Conservation (phyloP, 2,888 invertebrate species). For the Drosophila robusta region DNA sequence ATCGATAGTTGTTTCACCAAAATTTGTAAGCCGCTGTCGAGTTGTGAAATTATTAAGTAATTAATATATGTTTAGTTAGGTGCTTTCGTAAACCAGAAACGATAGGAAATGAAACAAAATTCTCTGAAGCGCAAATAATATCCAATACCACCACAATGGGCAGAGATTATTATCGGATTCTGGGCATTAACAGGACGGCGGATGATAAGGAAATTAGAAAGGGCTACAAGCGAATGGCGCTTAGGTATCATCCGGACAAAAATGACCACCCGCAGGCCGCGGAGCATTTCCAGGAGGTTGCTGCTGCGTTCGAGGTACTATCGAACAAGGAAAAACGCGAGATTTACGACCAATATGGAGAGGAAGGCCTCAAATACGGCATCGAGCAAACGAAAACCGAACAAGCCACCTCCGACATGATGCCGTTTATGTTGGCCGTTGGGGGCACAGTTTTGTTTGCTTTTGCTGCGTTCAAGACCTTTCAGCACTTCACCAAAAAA, state of each 20-base stretch:
- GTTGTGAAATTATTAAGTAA: constrained; percentile 21
- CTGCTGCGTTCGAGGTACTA: constrained; percentile 60
- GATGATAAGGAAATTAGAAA: constrained; percentile 40
- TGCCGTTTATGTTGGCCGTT: constrained; percentile 63
- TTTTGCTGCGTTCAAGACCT: constrained; percentile 65
- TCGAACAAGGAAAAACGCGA: constrained; percentile 61
- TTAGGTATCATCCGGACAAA: constrained; percentile 56
- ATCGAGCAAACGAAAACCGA: constrained; percentile 11
- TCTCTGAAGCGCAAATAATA: background rate
- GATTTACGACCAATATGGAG: constrained; percentile 55
- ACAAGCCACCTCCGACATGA: constrained; percentile 59
- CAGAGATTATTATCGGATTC: constrained; percentile 42
- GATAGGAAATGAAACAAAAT: background rate
- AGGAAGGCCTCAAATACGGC: constrained; percentile 53
- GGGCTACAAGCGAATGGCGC: constrained; percentile 45
- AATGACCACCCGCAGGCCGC: constrained; percentile 66
- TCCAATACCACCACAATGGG: constrained; percentile 24
- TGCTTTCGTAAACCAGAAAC: background rate
- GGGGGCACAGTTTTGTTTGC: constrained; percentile 67
- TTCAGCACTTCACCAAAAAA: constrained; percentile 62
- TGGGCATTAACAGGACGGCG: constrained; percentile 43
- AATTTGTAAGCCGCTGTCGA: constrained; percentile 13
- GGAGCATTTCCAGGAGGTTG: constrained; percentile 55
- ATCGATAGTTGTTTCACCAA: constrained; percentile 17
- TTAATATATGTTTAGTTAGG: background rate